These are phyloP conservation scores for Enteromius argenteus DNA, from an alignment of 2,797 vertebrate genomes.

Conservation along the genomic window DNA sequence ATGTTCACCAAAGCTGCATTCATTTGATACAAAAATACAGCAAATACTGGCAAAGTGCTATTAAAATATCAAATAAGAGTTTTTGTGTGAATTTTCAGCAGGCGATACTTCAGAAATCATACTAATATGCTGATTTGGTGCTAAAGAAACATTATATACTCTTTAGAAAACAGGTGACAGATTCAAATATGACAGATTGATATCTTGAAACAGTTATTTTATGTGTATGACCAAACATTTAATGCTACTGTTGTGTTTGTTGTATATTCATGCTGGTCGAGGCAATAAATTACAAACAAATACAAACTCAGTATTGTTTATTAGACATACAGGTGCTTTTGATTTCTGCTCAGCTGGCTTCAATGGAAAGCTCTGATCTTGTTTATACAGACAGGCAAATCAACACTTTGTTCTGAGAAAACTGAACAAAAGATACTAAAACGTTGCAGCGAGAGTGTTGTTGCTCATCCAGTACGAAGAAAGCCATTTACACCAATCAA, in stretches of 20 bases:
- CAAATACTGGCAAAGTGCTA: background rate
- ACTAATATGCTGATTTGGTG: background rate
- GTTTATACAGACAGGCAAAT: slow-evolving; percentile 74
- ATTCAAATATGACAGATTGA: background rate
- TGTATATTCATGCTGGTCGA: slow-evolving; percentile 14
- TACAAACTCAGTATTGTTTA: slow-evolving; percentile 85
- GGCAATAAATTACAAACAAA: slow-evolving; percentile 56
- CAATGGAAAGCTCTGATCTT: slow-evolving; percentile 74
- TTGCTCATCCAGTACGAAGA: slow-evolving; percentile 56
- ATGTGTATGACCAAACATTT: background rate
- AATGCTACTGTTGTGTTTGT: background rate
- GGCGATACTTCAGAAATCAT: background rate
- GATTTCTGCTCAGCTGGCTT: slow-evolving; percentile 78
- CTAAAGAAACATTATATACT: background rate
- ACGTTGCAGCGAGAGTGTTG: slow-evolving; percentile 62
- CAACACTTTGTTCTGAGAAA: slow-evolving; percentile 65
- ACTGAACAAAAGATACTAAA: slow-evolving; percentile 65
- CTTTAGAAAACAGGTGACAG: too few relatives aligned
- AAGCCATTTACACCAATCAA: slow-evolving; percentile 56
- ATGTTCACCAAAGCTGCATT: background rate
- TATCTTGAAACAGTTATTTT: background rate
- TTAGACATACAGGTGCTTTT: slow-evolving; percentile 82
- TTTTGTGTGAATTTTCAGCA: background rate
- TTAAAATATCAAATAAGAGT: background rate
- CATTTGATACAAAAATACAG: background rate